These are phyloP conservation scores for Synchiropus splendidus DNA, from an alignment of 2,113 vertebrate species.

Conservation along the genomic window DNA sequence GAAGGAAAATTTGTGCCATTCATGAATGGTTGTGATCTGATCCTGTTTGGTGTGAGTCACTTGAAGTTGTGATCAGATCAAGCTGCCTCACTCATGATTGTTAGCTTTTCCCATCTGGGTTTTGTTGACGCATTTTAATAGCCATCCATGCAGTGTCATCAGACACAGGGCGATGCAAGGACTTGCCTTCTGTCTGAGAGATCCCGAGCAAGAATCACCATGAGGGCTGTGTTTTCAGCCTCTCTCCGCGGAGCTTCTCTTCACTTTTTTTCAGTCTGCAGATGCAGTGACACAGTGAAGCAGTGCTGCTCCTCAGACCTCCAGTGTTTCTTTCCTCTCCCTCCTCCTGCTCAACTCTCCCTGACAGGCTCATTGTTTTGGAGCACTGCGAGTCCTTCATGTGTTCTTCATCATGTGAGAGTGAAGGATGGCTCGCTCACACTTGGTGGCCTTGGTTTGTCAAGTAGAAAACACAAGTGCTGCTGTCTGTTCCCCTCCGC, in stretches of 20 bases:
- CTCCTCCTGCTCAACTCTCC: slow-evolving; percentile 28
- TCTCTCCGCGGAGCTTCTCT: slow-evolving; percentile 19
- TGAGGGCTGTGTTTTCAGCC: too few relatives aligned
- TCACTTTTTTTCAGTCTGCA: slow-evolving; percentile 6
- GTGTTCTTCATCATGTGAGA: slow-evolving; percentile 21
- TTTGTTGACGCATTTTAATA: too few relatives aligned
- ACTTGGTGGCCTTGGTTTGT: slow-evolving; percentile 56
- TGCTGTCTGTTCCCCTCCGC: slow-evolving; percentile 57
- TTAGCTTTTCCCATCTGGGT: too few relatives aligned
- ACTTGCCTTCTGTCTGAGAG: too few relatives aligned
- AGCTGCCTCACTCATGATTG: too few relatives aligned
- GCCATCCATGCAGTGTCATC: too few relatives aligned
- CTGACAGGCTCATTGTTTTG: slow-evolving; percentile 50
- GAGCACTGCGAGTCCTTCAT: slow-evolving; percentile 47
- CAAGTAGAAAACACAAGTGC: slow-evolving; percentile 59
- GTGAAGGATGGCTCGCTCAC: slow-evolving; percentile 64
- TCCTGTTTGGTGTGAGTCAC: too few relatives aligned
- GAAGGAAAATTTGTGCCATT: too few relatives aligned
- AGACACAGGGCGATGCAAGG: too few relatives aligned
- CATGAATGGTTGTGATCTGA: too few relatives aligned
- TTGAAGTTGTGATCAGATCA: too few relatives aligned
- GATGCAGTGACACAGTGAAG: slow-evolving; percentile 31
- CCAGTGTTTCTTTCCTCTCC: slow-evolving; percentile 4
- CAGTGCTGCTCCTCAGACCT: slow-evolving; percentile 5
- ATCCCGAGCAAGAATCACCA: too few relatives aligned